Evolutionary conservation across 2,113 vertebrate genomes (phyloP), one percentile per base, ranked within the genome.

Genomic region (Empidonax traillii): DNA sequence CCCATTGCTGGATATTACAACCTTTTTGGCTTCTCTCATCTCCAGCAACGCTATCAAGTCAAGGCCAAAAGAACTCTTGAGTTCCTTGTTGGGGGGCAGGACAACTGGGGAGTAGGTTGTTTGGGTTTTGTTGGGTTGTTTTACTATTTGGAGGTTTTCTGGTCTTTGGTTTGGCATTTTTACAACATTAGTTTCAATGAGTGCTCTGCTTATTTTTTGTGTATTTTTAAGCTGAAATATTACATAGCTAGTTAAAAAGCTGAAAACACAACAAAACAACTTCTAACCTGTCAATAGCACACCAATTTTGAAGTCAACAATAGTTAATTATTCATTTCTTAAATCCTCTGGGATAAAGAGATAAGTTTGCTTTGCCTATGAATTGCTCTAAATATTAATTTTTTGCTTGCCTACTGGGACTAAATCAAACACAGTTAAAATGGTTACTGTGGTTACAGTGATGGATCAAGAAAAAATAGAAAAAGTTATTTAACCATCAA

Each of bases 371-470:
- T 51, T 90, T 94, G 69, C 62, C 77, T 95, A 74, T 53, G 73
- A 97, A 92, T 91, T 94, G 93, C 84, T 90, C 88, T 78, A 96
- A 96, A 85, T 95, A 96, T 86, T 94, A 94, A 97, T 91, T 97
- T 96, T 94, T 92, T 90, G 72, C 66, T 92, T 94, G 80, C 92
- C 89, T 95, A 81, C 86, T 80, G 89, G 67, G 90, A 96, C 81
- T 94, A 93, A 97, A 95, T 93, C 96, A 97, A 96, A 92, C 86
- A 94, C 55, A 95, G 92, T 95, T 94, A 96, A 97, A 96, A 92
- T 94, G 91, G 96, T 97, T 98, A 97, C 96, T 97, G 96, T 97
- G 96, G 97, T 97, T 97, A 97, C 97, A 96, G 90, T 1, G 8
- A 89, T 68, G 66, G 58, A 95, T 91, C 62, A 93, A 85, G 82